A percentile compares a stretch with the other conserved stretches of the same genome.
Evolutionary conservation across 2,797 vertebrate genomes (phyloP).

Genomic region (Manis crassicaudata): DNA sequence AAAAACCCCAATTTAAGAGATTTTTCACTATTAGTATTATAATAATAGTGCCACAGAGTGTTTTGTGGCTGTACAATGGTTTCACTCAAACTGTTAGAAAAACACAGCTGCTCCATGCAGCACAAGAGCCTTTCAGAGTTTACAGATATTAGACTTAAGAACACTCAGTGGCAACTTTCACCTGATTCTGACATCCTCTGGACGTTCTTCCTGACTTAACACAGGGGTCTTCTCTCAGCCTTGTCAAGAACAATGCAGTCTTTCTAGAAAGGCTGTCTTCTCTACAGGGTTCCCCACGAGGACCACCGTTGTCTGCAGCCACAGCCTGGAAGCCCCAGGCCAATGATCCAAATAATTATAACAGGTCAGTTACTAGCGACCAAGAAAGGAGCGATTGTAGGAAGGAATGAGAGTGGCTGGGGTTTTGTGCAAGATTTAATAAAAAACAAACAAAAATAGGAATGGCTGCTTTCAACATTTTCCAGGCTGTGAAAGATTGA

Average conservation of each 20-base stretch:
- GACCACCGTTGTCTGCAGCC: background rate
- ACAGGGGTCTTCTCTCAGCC: background rate
- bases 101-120: background rate
- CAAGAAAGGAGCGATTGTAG: conserved; percentile 20
- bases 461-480: conserved; percentile 74
- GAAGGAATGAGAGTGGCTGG: conserved; percentile 72
- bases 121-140: background rate
- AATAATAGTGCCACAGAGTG: too few relatives aligned
- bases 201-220: conserved; percentile 24
- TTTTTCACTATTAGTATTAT: too few relatives aligned
- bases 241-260: background rate
- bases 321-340: background rate
- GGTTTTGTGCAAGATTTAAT: conserved; percentile 83
- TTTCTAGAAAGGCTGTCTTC: background rate
- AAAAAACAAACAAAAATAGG: conserved; percentile 80
- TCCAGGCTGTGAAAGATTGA: conserved; percentile 63
- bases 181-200: background rate
- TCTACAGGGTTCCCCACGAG: too few relatives aligned
- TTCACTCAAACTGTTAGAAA: background rate
- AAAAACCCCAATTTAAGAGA: background rate
- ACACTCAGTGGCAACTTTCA: background rate
- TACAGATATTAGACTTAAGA: background rate
- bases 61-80: background rate
- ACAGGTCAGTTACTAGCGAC: background rate
- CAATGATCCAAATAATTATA: too few relatives aligned